phyloP scores from a whole-genome alignment of 2,797 vertebrate genomes.

The Rhyacichthys aspro region DNA sequence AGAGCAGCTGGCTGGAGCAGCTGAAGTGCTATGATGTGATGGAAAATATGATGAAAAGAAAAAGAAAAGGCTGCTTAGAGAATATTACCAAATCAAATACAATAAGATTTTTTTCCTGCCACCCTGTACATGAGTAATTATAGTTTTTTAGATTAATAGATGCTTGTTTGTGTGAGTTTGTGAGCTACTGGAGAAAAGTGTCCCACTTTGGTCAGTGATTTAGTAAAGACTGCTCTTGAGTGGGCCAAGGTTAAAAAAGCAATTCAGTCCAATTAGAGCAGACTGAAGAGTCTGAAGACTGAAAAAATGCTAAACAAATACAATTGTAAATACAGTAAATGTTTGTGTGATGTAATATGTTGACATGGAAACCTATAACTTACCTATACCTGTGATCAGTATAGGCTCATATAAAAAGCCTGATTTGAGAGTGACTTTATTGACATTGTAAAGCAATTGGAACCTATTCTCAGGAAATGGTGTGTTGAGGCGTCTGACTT shows the following conservation, averaged over 20 bases:
- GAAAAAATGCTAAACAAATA: too few relatives aligned
- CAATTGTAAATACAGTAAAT: not conserved
- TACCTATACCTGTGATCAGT: too few relatives aligned
- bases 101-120: slow-evolving; percentile 1
- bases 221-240: too few relatives aligned
- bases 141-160: too few relatives aligned
- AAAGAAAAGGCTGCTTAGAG: slow-evolving; percentile 1
- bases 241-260: too few relatives aligned
- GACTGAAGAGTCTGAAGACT: too few relatives aligned
- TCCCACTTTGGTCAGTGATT: too few relatives aligned
- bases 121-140: not conserved
- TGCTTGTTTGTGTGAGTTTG: too few relatives aligned
- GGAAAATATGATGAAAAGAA: slow-evolving; percentile 10
- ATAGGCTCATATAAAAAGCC: not conserved
- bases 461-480: slow-evolving; percentile 14
- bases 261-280: too few relatives aligned
- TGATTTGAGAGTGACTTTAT: slow-evolving; percentile 14
- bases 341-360: slow-evolving; percentile 6
- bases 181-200: too few relatives aligned
- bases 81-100: slow-evolving; percentile 11
- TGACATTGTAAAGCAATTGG: slow-evolving; percentile 15
- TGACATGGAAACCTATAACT: too few relatives aligned
- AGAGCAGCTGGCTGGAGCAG: slow-evolving; percentile 23
- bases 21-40: slow-evolving; percentile 17
- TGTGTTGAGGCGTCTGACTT: slow-evolving; percentile 20